Evolutionary conservation across 2,113 vertebrate genomes (phyloP).

Genomic region (Phycodurus eques): DNA sequence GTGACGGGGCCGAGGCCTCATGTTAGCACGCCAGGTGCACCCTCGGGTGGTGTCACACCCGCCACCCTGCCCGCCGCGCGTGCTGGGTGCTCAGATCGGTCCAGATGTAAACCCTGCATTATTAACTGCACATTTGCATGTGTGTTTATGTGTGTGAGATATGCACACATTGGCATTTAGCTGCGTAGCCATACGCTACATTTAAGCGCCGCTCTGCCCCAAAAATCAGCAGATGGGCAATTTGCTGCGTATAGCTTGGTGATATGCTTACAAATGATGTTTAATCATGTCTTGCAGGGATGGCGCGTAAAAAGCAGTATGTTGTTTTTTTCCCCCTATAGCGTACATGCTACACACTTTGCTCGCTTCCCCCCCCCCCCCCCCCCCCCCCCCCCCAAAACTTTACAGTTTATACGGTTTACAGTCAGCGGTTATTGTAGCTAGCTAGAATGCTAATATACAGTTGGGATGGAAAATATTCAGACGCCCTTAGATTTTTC

Average conservation of each 20-base stretch:
- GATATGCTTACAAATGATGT: conserved; percentile 63
- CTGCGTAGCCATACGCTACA: conserved; percentile 37
- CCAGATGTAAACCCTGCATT: conserved; percentile 68
- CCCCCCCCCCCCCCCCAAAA: not conserved
- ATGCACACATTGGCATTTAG: conserved; percentile 40
- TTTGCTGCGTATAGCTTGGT: conserved; percentile 55
- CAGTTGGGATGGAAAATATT: too few species aligned
- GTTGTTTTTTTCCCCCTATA: not conserved
- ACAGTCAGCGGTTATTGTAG: not conserved
- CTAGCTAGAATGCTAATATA: not conserved
- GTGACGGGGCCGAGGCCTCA: conserved; percentile 24
- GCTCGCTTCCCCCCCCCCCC: not conserved
- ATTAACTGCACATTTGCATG: conserved; percentile 60
- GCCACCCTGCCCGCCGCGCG: conserved; percentile 27
- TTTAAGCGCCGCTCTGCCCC: conserved; percentile 46
- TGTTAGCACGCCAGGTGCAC: conserved; percentile 8
- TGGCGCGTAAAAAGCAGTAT: not conserved
- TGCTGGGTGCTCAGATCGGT: conserved; percentile 41
- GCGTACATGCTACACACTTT: not conserved
- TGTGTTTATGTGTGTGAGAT: conserved; percentile 27
- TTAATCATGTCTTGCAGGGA: conserved; percentile 60
- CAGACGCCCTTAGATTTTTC: too few species aligned
- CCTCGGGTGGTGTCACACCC: conserved; percentile 36
- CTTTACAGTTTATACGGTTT: not conserved
- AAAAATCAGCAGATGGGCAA: conserved; percentile 57